Evolutionary conservation across 2,888 invertebrate genomes (phyloP).

Genomic region (Neria commutata): DNA sequence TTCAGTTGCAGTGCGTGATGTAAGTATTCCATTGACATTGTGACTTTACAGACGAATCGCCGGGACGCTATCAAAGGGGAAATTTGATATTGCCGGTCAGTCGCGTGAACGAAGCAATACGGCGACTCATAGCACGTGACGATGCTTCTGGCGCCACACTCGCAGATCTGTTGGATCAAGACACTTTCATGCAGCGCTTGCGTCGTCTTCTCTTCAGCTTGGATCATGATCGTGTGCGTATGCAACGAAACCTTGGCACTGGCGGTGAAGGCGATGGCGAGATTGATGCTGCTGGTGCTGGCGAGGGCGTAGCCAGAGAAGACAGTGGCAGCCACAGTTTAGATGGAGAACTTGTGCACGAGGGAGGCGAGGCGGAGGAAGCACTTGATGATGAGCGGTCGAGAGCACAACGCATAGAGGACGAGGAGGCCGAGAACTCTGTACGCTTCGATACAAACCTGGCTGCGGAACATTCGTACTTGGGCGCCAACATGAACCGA

Average conservation of each 20-base stretch:
- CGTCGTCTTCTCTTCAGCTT: constrained; percentile 52
- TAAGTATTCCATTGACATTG: too few relatives aligned
- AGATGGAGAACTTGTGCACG: neutral
- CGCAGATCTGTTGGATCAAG: constrained; percentile 37
- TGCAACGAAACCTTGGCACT: too few relatives aligned
- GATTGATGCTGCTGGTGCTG: neutral
- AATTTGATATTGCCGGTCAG: too few relatives aligned
- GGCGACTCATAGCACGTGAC: constrained; percentile 38
- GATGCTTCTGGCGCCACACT: constrained; percentile 42
- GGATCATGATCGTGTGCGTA: constrained; percentile 36
- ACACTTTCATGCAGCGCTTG: constrained; percentile 49
- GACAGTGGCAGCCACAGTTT: neutral
- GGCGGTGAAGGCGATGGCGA: neutral
- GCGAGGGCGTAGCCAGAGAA: neutral
- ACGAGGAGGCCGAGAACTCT: constrained; percentile 39
- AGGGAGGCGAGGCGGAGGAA: constrained; percentile 5
- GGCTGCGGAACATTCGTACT: constrained; percentile 65
- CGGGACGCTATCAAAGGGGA: too few relatives aligned
- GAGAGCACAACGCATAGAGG: constrained; percentile 15
- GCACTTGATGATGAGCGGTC: neutral
- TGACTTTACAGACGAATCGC: too few relatives aligned
- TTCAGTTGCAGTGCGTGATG: too few relatives aligned
- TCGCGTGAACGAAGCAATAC: constrained; percentile 39
- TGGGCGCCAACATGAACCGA: constrained; percentile 64
- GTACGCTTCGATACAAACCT: constrained; percentile 64